Evolutionary conservation across 2,797 vertebrate species (phyloP).

Genomic region (Chromis chromis): DNA sequence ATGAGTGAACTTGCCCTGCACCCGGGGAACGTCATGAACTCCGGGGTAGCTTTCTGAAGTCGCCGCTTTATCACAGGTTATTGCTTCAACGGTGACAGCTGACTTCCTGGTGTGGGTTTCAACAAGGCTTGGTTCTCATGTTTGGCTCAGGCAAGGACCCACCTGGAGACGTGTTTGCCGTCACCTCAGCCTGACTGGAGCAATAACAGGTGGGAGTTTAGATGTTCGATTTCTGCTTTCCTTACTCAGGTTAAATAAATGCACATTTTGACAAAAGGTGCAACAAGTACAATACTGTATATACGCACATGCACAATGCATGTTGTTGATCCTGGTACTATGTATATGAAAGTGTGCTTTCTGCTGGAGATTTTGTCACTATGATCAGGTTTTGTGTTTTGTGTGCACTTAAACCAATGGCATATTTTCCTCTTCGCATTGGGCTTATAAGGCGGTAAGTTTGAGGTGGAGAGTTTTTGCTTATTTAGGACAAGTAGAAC

Average conservation of each 20-base stretch:
- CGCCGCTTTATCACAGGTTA: constrained; percentile 69
- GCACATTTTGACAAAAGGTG: not conserved
- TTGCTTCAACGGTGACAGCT: constrained; percentile 64
- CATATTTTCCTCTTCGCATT: not conserved
- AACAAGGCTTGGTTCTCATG: constrained; percentile 73
- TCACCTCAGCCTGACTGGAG: constrained; percentile 55
- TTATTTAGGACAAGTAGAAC: not conserved
- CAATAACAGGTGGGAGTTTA: constrained; percentile 61
- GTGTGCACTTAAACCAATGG: not conserved
- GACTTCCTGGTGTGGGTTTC: constrained; percentile 82
- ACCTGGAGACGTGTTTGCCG: constrained; percentile 64
- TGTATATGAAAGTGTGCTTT: not conserved
- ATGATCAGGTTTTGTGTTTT: not conserved
- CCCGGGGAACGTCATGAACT: constrained; percentile 58
- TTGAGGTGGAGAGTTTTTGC: not conserved
- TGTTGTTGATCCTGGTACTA: not conserved
- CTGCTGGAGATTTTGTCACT: constrained; percentile 42
- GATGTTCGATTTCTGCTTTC: constrained; percentile 32
- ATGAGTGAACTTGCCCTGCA: constrained; percentile 66
- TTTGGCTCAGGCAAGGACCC: constrained; percentile 52
- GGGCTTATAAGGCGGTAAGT: not conserved
- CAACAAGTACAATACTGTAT: not conserved
- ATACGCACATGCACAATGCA: not conserved
- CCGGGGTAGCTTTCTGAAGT: constrained; percentile 55
- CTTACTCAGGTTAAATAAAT: constrained; percentile 1